Evolutionary conservation across 2,113 vertebrate genomes (phyloP).

Genomic region (Numenius arquata): DNA sequence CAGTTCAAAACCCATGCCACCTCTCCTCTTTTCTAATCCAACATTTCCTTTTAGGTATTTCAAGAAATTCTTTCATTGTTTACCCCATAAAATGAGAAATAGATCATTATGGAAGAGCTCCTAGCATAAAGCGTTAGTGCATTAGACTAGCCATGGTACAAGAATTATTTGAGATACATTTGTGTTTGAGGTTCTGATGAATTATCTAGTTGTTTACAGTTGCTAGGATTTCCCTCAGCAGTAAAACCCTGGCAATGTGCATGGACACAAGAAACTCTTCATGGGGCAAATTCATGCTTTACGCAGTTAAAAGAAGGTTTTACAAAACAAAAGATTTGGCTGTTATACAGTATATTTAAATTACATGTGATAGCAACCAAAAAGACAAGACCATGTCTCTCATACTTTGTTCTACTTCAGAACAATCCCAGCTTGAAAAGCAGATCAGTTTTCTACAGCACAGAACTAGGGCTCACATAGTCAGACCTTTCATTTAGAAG

Average conservation of each 20-base stretch:
- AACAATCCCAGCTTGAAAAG: background rate
- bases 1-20: background rate
- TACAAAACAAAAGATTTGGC: background rate
- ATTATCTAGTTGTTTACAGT: background rate
- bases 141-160: background rate
- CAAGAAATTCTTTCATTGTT: background rate
- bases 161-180: background rate
- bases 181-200: background rate
- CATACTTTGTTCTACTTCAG: background rate
- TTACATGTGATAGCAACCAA: background rate
- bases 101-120: background rate
- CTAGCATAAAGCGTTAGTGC: background rate
- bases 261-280: background rate
- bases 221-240: background rate
- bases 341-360: background rate
- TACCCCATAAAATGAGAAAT: background rate
- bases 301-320: background rate
- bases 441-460: background rate
- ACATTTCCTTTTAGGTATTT: background rate
- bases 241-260: background rate
- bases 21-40: background rate
- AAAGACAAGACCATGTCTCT: background rate
- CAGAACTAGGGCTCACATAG: background rate
- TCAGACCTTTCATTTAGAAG: background rate
- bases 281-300: background rate